Percentiles rank a stretch among this genome's conserved stretches.
Conservation (phyloP, 1,140 invertebrate species). For the Drosophila santomea region DNA sequence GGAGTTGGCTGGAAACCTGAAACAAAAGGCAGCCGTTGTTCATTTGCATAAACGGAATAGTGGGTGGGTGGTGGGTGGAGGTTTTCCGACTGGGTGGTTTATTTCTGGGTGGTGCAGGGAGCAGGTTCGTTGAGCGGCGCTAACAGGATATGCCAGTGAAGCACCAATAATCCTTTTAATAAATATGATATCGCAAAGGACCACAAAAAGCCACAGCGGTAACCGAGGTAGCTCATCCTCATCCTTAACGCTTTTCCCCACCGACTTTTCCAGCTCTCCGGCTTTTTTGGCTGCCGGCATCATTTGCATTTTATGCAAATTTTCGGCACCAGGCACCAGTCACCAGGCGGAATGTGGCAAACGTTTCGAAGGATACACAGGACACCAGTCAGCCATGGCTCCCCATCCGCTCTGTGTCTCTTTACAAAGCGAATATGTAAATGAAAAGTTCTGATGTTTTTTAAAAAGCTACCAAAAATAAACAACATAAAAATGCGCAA, state of each 20-base stretch:
- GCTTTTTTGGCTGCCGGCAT: conserved; percentile 48
- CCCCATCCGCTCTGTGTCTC: conserved; percentile 16
- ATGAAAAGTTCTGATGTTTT: conserved; percentile 79
- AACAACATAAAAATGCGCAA: conserved; percentile 79
- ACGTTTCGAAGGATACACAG: conserved; percentile 76
- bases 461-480: conserved; percentile 80
- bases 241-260: conserved; percentile 4
- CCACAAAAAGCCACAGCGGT: conserved; percentile 76
- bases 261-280: background rate
- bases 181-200: conserved; percentile 84
- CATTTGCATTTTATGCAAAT: conserved; percentile 85
- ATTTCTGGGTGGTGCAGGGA: background rate
- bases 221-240: conserved; percentile 47
- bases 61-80: background rate
- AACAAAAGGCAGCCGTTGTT: conserved; percentile 73
- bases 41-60: conserved; percentile 68
- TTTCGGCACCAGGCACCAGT: conserved; percentile 70
- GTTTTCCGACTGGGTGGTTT: background rate
- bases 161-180: conserved; percentile 85
- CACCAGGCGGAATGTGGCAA: conserved; percentile 69
- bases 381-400: conserved; percentile 18
- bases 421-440: conserved; percentile 79
- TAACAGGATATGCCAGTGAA: conserved; percentile 83
- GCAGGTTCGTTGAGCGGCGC: conserved; percentile 51
- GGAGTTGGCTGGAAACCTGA: conserved; percentile 31